These are phyloP conservation scores for Notarius lentiginosus DNA, from an alignment of 2,113 vertebrate genomes.

Conservation along the genomic window DNA sequence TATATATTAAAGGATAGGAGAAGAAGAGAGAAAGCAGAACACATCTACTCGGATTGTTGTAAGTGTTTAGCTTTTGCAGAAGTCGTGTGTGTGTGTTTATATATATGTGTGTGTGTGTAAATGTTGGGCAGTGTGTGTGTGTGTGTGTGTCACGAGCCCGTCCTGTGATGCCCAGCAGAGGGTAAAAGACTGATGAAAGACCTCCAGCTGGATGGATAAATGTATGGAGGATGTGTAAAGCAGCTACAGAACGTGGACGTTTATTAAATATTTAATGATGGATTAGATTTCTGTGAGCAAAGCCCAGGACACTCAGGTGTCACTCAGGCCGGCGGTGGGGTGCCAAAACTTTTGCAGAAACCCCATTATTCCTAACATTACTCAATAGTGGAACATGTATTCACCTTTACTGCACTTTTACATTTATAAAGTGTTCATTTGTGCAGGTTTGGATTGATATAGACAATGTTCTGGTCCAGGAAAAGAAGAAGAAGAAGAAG, in stretches of 20 bases:
- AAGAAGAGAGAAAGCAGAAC: background rate
- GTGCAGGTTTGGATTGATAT: background rate
- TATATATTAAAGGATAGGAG: background rate
- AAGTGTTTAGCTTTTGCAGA: background rate
- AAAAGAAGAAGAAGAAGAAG: no score
- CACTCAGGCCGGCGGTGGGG: background rate
- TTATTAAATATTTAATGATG: background rate
- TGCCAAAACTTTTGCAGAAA: background rate
- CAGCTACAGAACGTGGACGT: background rate
- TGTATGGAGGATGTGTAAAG: background rate
- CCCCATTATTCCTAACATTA: background rate
- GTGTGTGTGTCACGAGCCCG: conserved; percentile 66
- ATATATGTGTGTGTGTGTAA: no score
- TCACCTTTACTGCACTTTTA: background rate
- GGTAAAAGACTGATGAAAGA: conserved; percentile 46
- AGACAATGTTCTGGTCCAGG: background rate
- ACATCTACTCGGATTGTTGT: background rate
- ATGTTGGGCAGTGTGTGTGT: no score
- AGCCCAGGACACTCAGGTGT: background rate
- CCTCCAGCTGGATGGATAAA: background rate
- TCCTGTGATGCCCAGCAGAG: conserved; percentile 50
- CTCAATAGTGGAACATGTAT: background rate
- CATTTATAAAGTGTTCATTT: background rate
- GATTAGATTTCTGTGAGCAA: background rate
- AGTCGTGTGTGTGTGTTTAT: no score